Evolutionary conservation across 2,888 invertebrate species (phyloP), one percentile per base, ranked within the genome.

Genomic region (Buathra laborator): DNA sequence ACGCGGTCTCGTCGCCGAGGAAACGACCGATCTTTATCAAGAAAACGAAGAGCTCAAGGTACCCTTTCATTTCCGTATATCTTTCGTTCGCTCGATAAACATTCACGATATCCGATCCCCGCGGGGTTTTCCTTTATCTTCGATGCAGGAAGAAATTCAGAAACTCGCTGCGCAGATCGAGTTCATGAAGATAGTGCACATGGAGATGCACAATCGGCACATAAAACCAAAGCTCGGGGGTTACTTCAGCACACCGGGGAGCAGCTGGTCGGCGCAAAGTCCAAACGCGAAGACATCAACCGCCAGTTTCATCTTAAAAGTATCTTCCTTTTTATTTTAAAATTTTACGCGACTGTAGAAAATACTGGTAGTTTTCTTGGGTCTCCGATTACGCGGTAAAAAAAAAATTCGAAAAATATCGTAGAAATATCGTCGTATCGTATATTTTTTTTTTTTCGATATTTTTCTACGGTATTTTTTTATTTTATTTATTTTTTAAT

Each of bases 21-120:
- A 98, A 86, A 96, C 97, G 14, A 97, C 97, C 0, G 98, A 98
- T 94, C 95, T 98, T 75, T 97, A 96, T 93, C 98, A 98, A 92
- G 98, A 98, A 94, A 98, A 98, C 92, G 98, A 98, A 92, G 98
- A 98, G 92, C 95, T 98, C 0, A 98, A 98, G 95, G 98, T 97
- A 93, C n/a, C 53, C 9, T 77, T 74, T 76, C 19, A 56, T 12
- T 56, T 56, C 12, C 56, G 19, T 19, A 19, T 5, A 37, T 2
- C 68, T 44, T 16, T 68, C 51, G 44, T 59, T 64, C 44, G 66
- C 76, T n/a, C 56, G 9, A 24, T 4, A 46, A 10, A 56, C 16
- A 59, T 48, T 62, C 14, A 43, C 32, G 16, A 14, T 24, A n/a
- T 59, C 12, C 51, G n/a, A 3, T 24, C 24, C 24, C 12, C n/a